Base-by-base conservation (phyloP, 23 tunicate species). In the Clavelina lepadiformis region DNA sequence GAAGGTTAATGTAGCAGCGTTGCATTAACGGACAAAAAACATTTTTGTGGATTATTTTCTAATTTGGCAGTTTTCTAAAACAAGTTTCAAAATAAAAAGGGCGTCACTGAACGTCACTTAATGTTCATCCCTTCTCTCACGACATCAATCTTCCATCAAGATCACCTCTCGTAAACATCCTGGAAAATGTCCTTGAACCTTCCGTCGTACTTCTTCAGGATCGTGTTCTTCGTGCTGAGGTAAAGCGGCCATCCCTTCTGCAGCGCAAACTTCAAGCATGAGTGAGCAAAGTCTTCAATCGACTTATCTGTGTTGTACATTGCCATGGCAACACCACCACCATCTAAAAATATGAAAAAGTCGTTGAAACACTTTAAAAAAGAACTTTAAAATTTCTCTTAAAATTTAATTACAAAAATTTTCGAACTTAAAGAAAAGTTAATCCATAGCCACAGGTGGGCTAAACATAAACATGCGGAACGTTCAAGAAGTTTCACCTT, bases 231-330 rank as follows among this genome's bases (percentile, higher is more conserved):
- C 29, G 97, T 89, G 75, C 89, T 81, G 24, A 89, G 79, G 63
- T 89, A 89, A 30, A 89, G 45, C 2, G 97, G 97, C 97, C 97
- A 89, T 35, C 63, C 34, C 52, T 89, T 89, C 30, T 75, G 56
- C 63, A 89, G 46, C 19, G 97, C 83, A 67, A 67, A 89, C 54
- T 75, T 71, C 49, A 89, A 51, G 71, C 97, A 89, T 22, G 91
- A 89, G 58, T 89, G 97, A 36, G 97, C 97, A 62, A 89, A 89
- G 35, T 89, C 89, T 51, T 49, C 19, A 56, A 89, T 81, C 24
- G 97, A 89, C 45, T 76, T 81, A 69, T 89, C 97, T 0, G 97
- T 89, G 81, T 89, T 89, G 83, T 89, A 89, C 97, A 89, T 89
- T 46, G 97, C 97, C 97, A 89, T 89, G 41, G 97, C 72, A 37